phyloP scores from a whole-genome alignment of 2,113 vertebrate species.

The Labeo rohita region DNA sequence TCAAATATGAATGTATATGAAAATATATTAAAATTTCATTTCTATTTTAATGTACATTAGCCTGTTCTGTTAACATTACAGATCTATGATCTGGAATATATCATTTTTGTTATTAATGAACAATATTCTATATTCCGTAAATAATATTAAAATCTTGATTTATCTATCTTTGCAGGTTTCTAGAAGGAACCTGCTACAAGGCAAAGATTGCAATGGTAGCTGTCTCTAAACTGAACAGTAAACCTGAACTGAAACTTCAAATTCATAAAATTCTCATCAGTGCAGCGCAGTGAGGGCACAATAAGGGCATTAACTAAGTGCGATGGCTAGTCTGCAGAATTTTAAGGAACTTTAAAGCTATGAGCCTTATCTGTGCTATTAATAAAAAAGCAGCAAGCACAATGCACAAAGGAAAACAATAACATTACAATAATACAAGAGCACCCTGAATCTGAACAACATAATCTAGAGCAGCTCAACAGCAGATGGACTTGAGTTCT shows the following conservation, averaged over 20 bases:
- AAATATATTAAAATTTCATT: slow-evolving; percentile 14
- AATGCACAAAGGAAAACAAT: slow-evolving; percentile 40
- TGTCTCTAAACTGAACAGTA: slow-evolving; percentile 4
- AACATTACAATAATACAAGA: slow-evolving; percentile 37
- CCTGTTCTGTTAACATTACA: slow-evolving; percentile 4
- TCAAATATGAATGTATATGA: slow-evolving; percentile 9
- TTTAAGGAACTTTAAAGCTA: slow-evolving; percentile 31
- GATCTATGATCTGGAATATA: not conserved
- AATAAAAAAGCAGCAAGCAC: slow-evolving; percentile 28
- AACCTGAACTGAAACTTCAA: slow-evolving; percentile 28
- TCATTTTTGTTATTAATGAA: not conserved
- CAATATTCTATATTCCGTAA: not conserved
- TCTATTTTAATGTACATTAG: slow-evolving; percentile 20
- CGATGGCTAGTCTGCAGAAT: not conserved
- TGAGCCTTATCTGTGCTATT: slow-evolving; percentile 39
- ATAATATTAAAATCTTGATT: not conserved
- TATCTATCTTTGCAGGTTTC: slow-evolving; percentile 5
- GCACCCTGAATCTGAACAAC: slow-evolving; percentile 39
- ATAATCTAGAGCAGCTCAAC: slow-evolving; percentile 5
- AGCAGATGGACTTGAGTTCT: not conserved
- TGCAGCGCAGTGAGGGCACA: slow-evolving; percentile 3
- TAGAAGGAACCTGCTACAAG: not conserved
- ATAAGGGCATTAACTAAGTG: slow-evolving; percentile 4
- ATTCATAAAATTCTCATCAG: not conserved
- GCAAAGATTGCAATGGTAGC: not conserved